phyloP scores from a whole-genome alignment of 2,797 vertebrate species.

The Pseudomugil tenellus region DNA sequence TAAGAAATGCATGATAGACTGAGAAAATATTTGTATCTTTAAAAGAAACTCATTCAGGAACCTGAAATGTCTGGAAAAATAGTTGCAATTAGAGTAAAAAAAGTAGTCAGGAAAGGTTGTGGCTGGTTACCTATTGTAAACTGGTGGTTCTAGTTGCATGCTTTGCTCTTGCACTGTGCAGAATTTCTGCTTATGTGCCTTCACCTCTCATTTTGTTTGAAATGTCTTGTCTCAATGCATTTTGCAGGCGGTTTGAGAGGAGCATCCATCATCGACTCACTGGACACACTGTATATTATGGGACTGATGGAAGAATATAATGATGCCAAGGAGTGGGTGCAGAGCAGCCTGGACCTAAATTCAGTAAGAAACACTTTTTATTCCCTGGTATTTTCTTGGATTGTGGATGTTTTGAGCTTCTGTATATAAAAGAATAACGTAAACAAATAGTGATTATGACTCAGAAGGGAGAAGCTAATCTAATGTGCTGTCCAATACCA shows the following conservation, averaged over 20 bases:
- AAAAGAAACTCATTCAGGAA: background rate
- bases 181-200: background rate
- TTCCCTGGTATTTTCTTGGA: background rate
- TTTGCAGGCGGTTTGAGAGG: slow-evolving; percentile 91
- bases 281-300: slow-evolving; percentile 97
- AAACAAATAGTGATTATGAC: too few relatives aligned
- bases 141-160: background rate
- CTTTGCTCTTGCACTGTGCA: background rate
- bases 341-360: slow-evolving; percentile 90
- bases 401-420: background rate
- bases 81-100: background rate
- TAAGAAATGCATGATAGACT: background rate
- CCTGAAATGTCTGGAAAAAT: background rate
- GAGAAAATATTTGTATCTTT: background rate
- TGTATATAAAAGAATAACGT: background rate
- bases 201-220: background rate
- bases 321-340: slow-evolving; percentile 94
- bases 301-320: slow-evolving; percentile 92
- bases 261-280: slow-evolving; percentile 93
- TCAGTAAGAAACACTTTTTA: slow-evolving; percentile 81
- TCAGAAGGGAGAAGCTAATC: too few relatives aligned
- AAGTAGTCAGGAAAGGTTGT: background rate
- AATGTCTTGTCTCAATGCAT: slow-evolving; percentile 14
- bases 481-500: too few relatives aligned
- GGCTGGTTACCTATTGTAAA: background rate